Evolutionary conservation across 2,888 invertebrate species (phyloP).

Genomic region (Megalurothrips usitatus): DNA sequence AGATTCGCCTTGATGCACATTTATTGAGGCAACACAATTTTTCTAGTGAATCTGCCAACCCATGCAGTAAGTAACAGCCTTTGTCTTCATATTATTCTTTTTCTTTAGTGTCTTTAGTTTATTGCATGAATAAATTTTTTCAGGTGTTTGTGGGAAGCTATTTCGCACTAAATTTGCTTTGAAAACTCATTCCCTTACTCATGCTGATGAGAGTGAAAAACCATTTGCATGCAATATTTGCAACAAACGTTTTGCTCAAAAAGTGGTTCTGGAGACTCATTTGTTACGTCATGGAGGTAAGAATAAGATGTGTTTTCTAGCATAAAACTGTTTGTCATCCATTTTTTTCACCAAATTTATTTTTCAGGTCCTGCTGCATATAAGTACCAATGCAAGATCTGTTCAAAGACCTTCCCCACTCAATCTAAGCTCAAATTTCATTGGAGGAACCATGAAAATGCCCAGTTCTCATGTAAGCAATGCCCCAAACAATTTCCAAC

Average conservation of each 20-base stretch:
- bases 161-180: conserved; percentile 40
- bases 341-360: neutral
- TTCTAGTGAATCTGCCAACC: conserved; percentile 33
- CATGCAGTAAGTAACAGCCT: conserved; percentile 34
- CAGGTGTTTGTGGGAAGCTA: conserved; percentile 36
- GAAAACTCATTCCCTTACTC: conserved; percentile 51
- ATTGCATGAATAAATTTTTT: conserved; percentile 27
- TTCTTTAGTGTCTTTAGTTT: neutral
- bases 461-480: conserved; percentile 35
- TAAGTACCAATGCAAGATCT: conserved; percentile 36
- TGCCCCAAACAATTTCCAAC: conserved; percentile 37
- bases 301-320: neutral
- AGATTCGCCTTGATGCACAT: conserved; percentile 34
- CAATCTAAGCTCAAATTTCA: conserved; percentile 39
- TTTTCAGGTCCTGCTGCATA: conserved; percentile 35
- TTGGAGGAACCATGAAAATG: conserved; percentile 37
- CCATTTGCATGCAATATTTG: conserved; percentile 47
- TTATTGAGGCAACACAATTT: conserved; percentile 35
- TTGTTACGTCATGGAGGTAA: conserved; percentile 46
- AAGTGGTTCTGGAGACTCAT: conserved; percentile 47
- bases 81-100: neutral
- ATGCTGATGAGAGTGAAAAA: conserved; percentile 43
- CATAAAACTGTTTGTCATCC: neutral
- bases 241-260: conserved; percentile 48
- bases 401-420: conserved; percentile 37